Evolutionary conservation across 2,888 invertebrate species (phyloP).

Genomic region (Nezara viridula): DNA sequence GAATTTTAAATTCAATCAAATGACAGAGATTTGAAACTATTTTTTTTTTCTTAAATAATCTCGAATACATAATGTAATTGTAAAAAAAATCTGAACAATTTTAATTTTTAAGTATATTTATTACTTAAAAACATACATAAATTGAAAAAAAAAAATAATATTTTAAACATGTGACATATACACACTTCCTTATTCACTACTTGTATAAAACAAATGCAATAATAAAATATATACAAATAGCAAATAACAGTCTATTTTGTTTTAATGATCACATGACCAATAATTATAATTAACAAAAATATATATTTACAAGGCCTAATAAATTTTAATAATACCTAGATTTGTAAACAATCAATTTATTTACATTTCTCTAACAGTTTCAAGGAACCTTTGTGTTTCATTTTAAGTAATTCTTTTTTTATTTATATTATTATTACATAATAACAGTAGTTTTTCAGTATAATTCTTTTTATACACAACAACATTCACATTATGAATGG

Average conservation of each 20-base stretch:
- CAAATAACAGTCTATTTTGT: neutral
- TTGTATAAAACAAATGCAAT: neutral
- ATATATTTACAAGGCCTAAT: neutral
- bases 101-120: neutral
- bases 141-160: neutral
- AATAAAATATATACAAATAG: conserved; percentile 13
- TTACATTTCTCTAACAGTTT: neutral
- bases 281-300: neutral
- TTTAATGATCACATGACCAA: neutral
- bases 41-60: no score
- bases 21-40: no score
- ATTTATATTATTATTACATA: neutral
- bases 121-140: neutral
- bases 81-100: no score
- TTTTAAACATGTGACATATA: neutral
- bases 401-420: neutral
- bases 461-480: neutral
- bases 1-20: no score
- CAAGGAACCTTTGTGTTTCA: neutral
- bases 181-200: neutral
- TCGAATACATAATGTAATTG: no score
- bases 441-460: neutral
- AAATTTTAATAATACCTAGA: neutral
- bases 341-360: neutral
- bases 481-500: neutral